A percentile compares a stretch with the other conserved stretches of the same genome.
These are phyloP conservation scores for Diploptera punctata DNA, from an alignment of 2,888 invertebrate genomes.

Conservation along the genomic window DNA sequence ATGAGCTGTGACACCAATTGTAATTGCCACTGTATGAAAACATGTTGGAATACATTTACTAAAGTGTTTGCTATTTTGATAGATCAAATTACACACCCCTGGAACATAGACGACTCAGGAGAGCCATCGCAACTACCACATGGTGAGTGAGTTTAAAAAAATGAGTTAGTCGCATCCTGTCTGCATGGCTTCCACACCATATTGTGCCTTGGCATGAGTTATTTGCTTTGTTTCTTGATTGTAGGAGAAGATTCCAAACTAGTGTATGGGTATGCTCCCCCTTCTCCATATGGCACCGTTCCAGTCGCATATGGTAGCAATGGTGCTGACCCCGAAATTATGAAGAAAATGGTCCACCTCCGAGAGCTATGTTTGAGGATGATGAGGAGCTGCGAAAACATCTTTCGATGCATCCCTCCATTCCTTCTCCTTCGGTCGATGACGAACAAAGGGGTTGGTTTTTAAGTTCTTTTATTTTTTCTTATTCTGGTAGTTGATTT, in stretches of 20 bases:
- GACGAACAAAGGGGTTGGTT: slow-evolving; percentile 46
- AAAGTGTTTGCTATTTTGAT: too few relatives aligned
- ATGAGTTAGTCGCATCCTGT: neutral
- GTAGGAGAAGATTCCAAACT: slow-evolving; percentile 63
- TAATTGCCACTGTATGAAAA: too few relatives aligned
- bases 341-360: slow-evolving; percentile 44
- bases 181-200: neutral
- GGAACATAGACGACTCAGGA: slow-evolving; percentile 56
- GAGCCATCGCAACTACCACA: slow-evolving; percentile 55
- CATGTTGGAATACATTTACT: too few relatives aligned
- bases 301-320: slow-evolving; percentile 43
- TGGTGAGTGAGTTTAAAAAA: slow-evolving; percentile 51
- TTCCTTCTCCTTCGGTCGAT: slow-evolving; percentile 46
- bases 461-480: neutral
- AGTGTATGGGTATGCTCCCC: slow-evolving; percentile 70
- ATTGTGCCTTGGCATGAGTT: neutral
- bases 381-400: slow-evolving; percentile 72
- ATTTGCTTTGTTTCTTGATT: slow-evolving; percentile 27
- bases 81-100: slow-evolving; percentile 57
- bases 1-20: too few relatives aligned
- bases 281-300: slow-evolving; percentile 62
- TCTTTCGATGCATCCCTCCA: slow-evolving; percentile 60
- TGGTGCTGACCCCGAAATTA: slow-evolving; percentile 43
- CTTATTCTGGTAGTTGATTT: too few relatives aligned
- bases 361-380: slow-evolving; percentile 58